These are phyloP conservation scores for Paracentrotus lividus DNA, from an alignment of 53 echinoderm and acorn worm species.

Conservation along the genomic window DNA sequence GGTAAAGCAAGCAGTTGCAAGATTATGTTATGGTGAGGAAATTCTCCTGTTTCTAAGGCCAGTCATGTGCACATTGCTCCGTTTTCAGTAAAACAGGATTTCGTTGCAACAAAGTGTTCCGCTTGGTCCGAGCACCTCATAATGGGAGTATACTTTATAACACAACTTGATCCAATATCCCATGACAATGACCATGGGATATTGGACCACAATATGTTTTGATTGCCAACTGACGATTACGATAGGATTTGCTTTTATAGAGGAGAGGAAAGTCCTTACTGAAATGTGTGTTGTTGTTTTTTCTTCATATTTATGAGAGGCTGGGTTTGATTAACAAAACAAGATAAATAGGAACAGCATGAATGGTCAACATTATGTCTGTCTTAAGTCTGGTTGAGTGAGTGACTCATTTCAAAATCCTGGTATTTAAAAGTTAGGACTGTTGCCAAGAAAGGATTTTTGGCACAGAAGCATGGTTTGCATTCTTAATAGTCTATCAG, in stretches of 20 bases:
- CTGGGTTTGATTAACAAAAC: background rate
- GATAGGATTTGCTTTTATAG: background rate
- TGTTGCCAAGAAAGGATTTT: slow-evolving; percentile 43
- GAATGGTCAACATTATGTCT: background rate
- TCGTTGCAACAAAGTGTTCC: no score
- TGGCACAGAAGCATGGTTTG: background rate
- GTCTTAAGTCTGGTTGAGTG: background rate
- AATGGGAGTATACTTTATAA: no score
- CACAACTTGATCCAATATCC: background rate
- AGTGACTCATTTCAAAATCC: background rate
- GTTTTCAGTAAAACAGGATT: no score
- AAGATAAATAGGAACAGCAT: background rate
- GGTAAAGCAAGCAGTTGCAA: no score
- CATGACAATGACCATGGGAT: background rate
- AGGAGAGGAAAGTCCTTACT: background rate
- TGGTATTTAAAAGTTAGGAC: background rate
- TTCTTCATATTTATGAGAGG: slow-evolving; percentile 17
- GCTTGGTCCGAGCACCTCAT: no score
- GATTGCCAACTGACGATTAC: slow-evolving; percentile 13
- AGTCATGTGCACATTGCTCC: no score
- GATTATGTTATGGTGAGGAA: no score
- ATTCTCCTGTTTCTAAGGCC: no score
- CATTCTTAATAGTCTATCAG: background rate
- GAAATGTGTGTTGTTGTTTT: background rate
- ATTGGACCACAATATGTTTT: background rate